Base-by-base conservation (phyloP, 2,113 vertebrate genomes). In the Camelus dromedarius region DNA sequence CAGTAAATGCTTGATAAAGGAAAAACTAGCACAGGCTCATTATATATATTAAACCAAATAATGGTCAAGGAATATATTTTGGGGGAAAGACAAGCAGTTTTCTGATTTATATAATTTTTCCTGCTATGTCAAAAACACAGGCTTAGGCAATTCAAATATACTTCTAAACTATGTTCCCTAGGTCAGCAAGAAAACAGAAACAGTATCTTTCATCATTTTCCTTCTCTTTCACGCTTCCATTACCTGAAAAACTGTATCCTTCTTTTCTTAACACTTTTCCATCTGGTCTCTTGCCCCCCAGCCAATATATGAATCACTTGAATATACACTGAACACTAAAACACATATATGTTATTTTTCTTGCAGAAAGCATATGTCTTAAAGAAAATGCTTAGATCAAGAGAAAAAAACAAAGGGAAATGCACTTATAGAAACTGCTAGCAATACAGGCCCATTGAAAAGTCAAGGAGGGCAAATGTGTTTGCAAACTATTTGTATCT, bases 71-170 rank as follows among this genome's bases (percentile, higher is more conserved):
- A 89, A 81, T 76, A 15, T 24, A 72, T 81, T 89, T 48, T 56
- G 1, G 5, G 32, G 22, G 3, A 52, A 90, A 85, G 8, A 87
- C 2, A 67, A 16, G 35, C 0, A 48, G 12, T 72, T 60, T 93
- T 93, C n/a, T 93, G 20, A 95, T 86, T 87, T 87, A 46, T 28
- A 72, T 54, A 62, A 26, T 38, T 70, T 77, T 95, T 89, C 28
- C 62, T 73, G 24, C 22, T 52, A 19, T 70, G 35, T 10, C 69
- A 83, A 81, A 82, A 94, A 19, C 22, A 79, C 10, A 93, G 8
- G 5, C 30, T 4, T 62, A 80, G 20, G 19, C 15, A 75, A 79
- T 89, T 52, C 77, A 38, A 91, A 91, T 88, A 80, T 13, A 50
- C 30, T 67, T 93, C 62, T 77, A 73, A 95, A 64, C 38, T 79